Evolutionary conservation across 2,797 vertebrate genomes (phyloP).

Genomic region (Ceryle rudis): DNA sequence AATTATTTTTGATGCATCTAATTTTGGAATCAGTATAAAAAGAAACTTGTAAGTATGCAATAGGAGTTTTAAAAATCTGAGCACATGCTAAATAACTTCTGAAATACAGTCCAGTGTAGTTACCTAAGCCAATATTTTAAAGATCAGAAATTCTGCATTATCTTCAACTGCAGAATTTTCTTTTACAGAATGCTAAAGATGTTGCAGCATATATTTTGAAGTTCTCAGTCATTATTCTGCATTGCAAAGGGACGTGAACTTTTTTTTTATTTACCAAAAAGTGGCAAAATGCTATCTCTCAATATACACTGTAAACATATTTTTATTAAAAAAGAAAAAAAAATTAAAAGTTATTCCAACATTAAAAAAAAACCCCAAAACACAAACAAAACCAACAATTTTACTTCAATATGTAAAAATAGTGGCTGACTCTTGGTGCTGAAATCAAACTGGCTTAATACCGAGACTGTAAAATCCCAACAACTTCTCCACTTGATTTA

Average conservation of each 20-base stretch:
- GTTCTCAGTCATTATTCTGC: neutral
- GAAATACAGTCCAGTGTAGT: neutral
- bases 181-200: neutral
- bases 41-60: neutral
- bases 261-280: neutral
- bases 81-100: neutral
- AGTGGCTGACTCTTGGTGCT: neutral
- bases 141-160: neutral
- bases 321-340: neutral
- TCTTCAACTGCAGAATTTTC: neutral
- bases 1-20: neutral
- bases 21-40: slow-evolving; percentile 44
- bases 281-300: neutral
- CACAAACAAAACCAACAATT: neutral
- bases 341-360: neutral
- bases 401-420: neutral
- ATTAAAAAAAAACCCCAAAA: neutral
- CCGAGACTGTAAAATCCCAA: neutral
- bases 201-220: neutral
- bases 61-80: neutral
- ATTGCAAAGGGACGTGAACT: neutral
- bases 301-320: neutral
- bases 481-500: neutral
- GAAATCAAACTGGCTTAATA: neutral
- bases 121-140: neutral